phyloP scores from a whole-genome alignment of 2,113 vertebrate species.

The Myotis yumanensis region DNA sequence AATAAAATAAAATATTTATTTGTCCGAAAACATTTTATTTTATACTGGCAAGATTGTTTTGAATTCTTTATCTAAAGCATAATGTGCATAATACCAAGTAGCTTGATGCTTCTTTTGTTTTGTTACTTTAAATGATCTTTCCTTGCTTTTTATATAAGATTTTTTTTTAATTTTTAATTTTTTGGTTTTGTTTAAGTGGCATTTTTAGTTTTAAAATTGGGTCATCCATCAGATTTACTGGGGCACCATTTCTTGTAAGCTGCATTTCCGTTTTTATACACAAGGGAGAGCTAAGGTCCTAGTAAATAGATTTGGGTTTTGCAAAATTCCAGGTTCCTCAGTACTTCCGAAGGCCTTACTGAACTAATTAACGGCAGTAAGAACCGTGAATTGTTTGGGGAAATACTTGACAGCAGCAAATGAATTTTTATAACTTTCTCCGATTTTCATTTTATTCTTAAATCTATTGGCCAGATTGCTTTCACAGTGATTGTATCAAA shows the following conservation, averaged over 20 bases:
- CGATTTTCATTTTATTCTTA: constrained; percentile 25
- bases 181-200: background rate
- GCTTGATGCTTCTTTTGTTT: background rate
- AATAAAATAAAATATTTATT: background rate
- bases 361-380: background rate
- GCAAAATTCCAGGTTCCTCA: constrained; percentile 41
- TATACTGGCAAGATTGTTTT: background rate
- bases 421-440: constrained; percentile 11
- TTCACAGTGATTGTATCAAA: background rate
- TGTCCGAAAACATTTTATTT: background rate
- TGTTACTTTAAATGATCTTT: background rate
- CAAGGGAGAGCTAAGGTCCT: constrained; percentile 80
- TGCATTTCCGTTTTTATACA: constrained; percentile 81
- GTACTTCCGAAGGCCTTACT: background rate
- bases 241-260: constrained; percentile 73
- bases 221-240: constrained; percentile 35
- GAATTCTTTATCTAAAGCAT: background rate
- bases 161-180: background rate
- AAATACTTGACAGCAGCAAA: background rate
- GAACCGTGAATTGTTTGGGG: background rate
- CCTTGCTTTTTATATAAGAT: background rate
- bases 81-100: background rate
- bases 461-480: background rate
- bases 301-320: constrained; percentile 73
- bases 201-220: constrained; percentile 48